A percentile compares a stretch with the other conserved stretches of the same genome.
These are phyloP conservation scores for Syrista parreyssii DNA, from an alignment of 2,888 invertebrate species.

Conservation along the genomic window DNA sequence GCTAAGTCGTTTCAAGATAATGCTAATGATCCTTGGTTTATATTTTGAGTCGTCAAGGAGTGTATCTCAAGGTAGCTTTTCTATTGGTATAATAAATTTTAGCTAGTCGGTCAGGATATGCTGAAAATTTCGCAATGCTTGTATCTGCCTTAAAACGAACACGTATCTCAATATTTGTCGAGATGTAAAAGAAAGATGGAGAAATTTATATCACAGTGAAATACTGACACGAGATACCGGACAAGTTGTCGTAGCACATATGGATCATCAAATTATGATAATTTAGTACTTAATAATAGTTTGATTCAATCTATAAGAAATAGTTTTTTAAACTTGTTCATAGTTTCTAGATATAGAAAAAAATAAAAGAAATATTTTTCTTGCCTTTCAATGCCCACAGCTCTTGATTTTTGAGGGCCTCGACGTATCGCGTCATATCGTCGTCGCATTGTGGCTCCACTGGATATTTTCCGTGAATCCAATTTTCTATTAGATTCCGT, in stretches of 20 bases:
- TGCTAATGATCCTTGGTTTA: neutral
- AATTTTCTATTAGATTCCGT: slow-evolving; percentile 64
- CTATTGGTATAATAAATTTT: slow-evolving; percentile 52
- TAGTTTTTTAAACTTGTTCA: neutral
- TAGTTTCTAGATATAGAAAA: neutral
- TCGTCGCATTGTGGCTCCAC: slow-evolving; percentile 49
- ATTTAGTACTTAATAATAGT: neutral
- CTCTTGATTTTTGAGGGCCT: slow-evolving; percentile 53
- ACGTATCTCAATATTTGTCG: neutral
- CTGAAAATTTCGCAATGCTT: slow-evolving; percentile 30
- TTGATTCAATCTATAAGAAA: neutral
- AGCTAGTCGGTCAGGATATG: slow-evolving; percentile 21
- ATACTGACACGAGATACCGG: neutral
- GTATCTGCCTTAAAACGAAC: neutral
- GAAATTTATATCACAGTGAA: neutral
- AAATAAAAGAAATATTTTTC: neutral
- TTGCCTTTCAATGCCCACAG: slow-evolving; percentile 62
- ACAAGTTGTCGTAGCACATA: neutral
- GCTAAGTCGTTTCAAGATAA: neutral
- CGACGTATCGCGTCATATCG: slow-evolving; percentile 55
- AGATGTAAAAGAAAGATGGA: neutral
- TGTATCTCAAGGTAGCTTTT: slow-evolving; percentile 32
- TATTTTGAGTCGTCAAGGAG: neutral
- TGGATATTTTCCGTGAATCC: slow-evolving; percentile 61
- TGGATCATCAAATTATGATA: neutral